Evolutionary conservation across 1,140 invertebrate genomes (phyloP), one percentile per base, ranked within the genome.

Genomic region (Drosophila biarmipes): DNA sequence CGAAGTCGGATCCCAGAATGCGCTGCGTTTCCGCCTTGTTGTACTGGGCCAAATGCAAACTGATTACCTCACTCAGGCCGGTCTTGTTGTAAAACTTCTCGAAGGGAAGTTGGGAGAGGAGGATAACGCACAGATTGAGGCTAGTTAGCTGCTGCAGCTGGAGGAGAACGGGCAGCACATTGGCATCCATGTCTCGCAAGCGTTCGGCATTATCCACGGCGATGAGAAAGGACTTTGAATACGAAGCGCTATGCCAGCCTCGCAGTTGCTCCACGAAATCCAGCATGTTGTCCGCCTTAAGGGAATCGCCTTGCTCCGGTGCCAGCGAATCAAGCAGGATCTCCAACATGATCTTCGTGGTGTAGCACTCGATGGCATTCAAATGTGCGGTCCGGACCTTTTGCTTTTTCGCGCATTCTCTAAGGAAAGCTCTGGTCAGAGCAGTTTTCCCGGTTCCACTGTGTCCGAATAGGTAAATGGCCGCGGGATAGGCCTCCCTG

Each of bases 351-450:
- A 97, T 94, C 92, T 95, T 95, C 2, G 93, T 92, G n/a, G 94
- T 94, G 80, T 96, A 96, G 84, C 96, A 96, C 90, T 98, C 97
- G 6, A 97, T 93, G 89, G 96, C 96, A 91, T 97, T 96, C n/a
- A 98, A 92, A 46, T 94, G 90, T 21, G 95, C 94, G 78, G 94
- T 92, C 86, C 94, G 95, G 42, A 95, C 94, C 8, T 93, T 78
- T 37, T 95, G 92, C 69, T 93, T 91, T 17, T 93, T 78, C 11
- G 24, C 17, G 31, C 73, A 78, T 37, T 81, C 52, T 7, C 63
- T 54, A 1, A 97, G 82, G 12, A 96, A 85, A 15, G 92, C 92
- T 43, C 92, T 92, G 2, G 96, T 85, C 42, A 97, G 93, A 1
- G 95, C 91, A 24, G 95, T 95, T 93, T 98, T 98, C 19, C 97